Base-by-base conservation (phyloP, 2,888 invertebrate species). In the Macrosoma leucophasiata region DNA sequence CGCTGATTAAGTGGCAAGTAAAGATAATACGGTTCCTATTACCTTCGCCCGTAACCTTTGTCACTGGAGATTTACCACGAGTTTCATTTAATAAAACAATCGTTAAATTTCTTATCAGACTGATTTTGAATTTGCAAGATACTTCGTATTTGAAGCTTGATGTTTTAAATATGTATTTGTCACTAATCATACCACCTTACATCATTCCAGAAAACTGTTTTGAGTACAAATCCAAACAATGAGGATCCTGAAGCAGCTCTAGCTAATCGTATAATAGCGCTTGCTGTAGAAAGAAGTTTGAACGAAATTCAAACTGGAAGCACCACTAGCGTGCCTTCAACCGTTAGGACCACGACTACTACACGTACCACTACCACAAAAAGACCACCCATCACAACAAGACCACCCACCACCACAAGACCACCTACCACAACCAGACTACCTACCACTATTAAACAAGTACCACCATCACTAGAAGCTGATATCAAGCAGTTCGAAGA, bases 231-330 rank as follows among this genome's bases (percentile, higher is more conserved):
- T 40, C 59, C 62, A 29, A 58, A 64, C 22, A 61, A 53, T n/a
- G 69, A 73, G 38, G 84, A 84, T 36, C 74, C 82, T 10, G 85
- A 85, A 54, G 68, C 73, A 29, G 68, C 76, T 10, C 67, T 87
- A 39, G 86, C 86, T 13, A 86, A 86, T 46, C 70, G 86, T 32
- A 85, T 86, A 22, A 86, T 87, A 46, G 85, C 86, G 26, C 60
- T 87, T 13, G 86, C 86, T 20, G 81, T 86, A 10, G 86, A 85
- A 53, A 78, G 58, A 52, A 85, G 85, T 48, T 64, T 85, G 28
- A 81, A 63, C 50, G 84, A 76, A 52, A 76, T 82, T 47, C 70
- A 81, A 48, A 58, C 68, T 9, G 71, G 67, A 24, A 55, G 57
- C 18, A 65, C 73, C 39, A 61, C 58, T 33, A 69, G 73, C 43